Percentiles rank a stretch among this genome's conserved stretches.
Evolutionary conservation across 2,113 vertebrate genomes (phyloP).

Genomic region (Mesoclemmys tuberculata): DNA sequence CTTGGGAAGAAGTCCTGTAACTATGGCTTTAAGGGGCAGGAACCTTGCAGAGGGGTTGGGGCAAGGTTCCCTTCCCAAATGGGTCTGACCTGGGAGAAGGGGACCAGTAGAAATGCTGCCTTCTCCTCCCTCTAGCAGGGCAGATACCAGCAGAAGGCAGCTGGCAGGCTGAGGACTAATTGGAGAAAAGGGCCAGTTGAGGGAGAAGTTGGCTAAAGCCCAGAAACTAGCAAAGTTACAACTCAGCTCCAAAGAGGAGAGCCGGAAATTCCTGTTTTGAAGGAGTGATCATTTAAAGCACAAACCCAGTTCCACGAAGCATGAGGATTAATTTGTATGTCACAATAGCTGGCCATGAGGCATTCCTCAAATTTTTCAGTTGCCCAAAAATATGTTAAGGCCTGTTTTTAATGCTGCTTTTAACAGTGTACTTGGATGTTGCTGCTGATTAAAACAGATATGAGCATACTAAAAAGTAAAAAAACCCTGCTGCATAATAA

Average conservation of each 20-base stretch:
- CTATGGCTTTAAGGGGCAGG: not conserved
- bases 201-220: not conserved
- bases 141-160: not conserved
- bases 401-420: not conserved
- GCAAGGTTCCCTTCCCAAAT: not conserved
- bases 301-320: not conserved
- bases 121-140: not conserved
- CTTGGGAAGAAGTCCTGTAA: not conserved
- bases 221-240: not conserved
- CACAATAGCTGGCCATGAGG: not conserved
- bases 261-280: not conserved
- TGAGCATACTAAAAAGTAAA: not conserved
- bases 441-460: not conserved
- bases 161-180: not conserved
- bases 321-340: not conserved
- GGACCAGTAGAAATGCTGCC: not conserved
- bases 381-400: not conserved
- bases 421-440: not conserved
- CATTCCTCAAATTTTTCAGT: not conserved
- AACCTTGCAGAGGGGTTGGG: not conserved
- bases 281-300: not conserved
- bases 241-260: not conserved
- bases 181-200: not conserved
- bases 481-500: not conserved
- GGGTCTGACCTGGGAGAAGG: not conserved